Percentiles rank a stretch among this genome's conserved stretches.
Conservation (phyloP, 2,113 vertebrate species). For the Lepus europaeus region DNA sequence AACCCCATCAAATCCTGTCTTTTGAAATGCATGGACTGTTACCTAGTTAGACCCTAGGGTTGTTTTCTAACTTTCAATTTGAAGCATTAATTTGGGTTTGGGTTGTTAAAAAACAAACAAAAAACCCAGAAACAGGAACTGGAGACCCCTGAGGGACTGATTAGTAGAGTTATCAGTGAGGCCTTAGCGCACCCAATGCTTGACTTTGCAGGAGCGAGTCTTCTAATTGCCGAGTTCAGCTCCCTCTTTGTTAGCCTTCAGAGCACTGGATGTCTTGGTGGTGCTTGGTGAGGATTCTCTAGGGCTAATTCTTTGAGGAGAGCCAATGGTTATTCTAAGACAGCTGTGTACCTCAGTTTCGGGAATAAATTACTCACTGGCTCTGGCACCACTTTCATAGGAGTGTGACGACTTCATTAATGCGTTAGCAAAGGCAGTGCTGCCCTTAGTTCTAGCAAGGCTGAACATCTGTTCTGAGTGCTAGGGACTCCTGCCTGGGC, state of each 20-base stretch:
- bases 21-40: not conserved
- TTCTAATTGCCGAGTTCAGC: not conserved
- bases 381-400: not conserved
- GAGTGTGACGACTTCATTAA: slow-evolving; percentile 27
- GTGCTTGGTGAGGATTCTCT: not conserved
- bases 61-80: slow-evolving; percentile 28
- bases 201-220: slow-evolving; percentile 34
- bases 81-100: slow-evolving; percentile 26
- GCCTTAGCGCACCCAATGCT: not conserved
- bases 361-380: slow-evolving; percentile 23
- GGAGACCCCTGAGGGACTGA: not conserved
- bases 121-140: not conserved
- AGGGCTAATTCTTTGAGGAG: not conserved
- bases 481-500: not conserved
- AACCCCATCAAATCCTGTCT: not conserved
- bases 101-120: not conserved
- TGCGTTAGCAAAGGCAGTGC: not conserved
- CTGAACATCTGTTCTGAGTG: slow-evolving; percentile 7
- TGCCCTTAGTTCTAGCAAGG: slow-evolving; percentile 2
- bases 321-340: not conserved
- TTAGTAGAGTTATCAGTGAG: slow-evolving; percentile 11
- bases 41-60: not conserved
- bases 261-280: accelerated
- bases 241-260: not conserved
- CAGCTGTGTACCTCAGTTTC: not conserved